Evolutionary conservation across 2,888 invertebrate species (phyloP), one percentile per base, ranked within the genome.

Genomic region (Lochmaea capreae): DNA sequence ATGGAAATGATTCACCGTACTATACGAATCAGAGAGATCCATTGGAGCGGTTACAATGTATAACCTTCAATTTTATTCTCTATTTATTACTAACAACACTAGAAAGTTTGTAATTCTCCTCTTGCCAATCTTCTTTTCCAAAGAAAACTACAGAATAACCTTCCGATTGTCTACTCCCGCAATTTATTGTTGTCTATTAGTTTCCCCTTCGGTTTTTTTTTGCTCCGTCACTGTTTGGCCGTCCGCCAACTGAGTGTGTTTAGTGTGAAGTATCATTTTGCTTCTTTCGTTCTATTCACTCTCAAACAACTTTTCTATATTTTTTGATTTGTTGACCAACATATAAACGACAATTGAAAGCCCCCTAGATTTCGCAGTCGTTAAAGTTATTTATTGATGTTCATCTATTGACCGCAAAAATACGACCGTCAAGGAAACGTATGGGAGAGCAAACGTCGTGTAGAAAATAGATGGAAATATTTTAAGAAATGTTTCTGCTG

Each of bases 191-290:
- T n/a, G 46, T 67, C 39, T 61, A 59, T 68, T 43, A 61, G 61
- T 57, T 68, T 57, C 22, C 46, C 42, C 49, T 43, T 62, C 14
- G n/a, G 52, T 18, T 61, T 61, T 61, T 58, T 67, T 42, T 58
- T 46, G 59, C 42, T 16, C 11, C 66, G 70, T 61, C 67, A 33
- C 52, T 70, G 65, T 39, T 79, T 81, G 81, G 81, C 79, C 63
- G 67, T 57, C 57, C 58, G 80, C 81, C 81, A 81, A 81, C 72
- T 74, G 68, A 69, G 71, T 79, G 77, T 79, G 79, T 81, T 78
- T 79, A 76, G 78, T 76, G 76, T 75, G 78, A 79, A 80, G 75
- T 72, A 71, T 71, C 75, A 72, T 74, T 76, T 73, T 71, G 72
- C 70, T 66, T 74, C 66, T 71, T 75, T 76, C 73, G 67, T 67